phyloP scores from a whole-genome alignment of 2,888 invertebrate genomes.

The Fragum fragum region DNA sequence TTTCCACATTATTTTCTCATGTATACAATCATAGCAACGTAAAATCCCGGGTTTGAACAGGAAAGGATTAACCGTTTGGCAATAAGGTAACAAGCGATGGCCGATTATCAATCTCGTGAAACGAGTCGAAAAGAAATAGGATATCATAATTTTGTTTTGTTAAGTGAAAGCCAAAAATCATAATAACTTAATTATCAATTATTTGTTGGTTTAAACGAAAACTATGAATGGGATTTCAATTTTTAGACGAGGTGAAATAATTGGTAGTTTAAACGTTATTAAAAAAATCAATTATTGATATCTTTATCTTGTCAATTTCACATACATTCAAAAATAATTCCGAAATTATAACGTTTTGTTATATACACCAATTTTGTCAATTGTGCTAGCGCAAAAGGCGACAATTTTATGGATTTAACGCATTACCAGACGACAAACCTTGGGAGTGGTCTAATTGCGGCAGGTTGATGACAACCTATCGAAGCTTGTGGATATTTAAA shows the following conservation, averaged over 20 bases:
- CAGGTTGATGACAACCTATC: too few relatives aligned
- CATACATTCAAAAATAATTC: neutral
- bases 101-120: neutral
- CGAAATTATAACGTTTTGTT: neutral
- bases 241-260: constrained; percentile 11
- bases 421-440: too few relatives aligned
- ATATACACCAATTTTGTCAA: neutral
- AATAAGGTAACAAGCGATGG: neutral
- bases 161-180: constrained; percentile 15
- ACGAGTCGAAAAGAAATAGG: neutral
- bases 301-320: constrained; percentile 22
- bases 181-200: constrained; percentile 22
- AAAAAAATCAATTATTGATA: constrained; percentile 11
- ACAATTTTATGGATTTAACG: neutral
- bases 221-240: neutral
- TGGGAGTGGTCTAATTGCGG: too few relatives aligned
- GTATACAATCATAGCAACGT: too few relatives aligned
- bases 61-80: too few relatives aligned
- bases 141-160: constrained; percentile 8
- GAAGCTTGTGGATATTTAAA: too few relatives aligned
- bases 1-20: too few relatives aligned
- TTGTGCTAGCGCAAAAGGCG: neutral
- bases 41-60: too few relatives aligned
- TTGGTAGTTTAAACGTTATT: constrained; percentile 12
- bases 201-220: neutral